Evolutionary conservation across 2,797 vertebrate species (phyloP).

Genomic region (Pseudotriccus pelzelni): DNA sequence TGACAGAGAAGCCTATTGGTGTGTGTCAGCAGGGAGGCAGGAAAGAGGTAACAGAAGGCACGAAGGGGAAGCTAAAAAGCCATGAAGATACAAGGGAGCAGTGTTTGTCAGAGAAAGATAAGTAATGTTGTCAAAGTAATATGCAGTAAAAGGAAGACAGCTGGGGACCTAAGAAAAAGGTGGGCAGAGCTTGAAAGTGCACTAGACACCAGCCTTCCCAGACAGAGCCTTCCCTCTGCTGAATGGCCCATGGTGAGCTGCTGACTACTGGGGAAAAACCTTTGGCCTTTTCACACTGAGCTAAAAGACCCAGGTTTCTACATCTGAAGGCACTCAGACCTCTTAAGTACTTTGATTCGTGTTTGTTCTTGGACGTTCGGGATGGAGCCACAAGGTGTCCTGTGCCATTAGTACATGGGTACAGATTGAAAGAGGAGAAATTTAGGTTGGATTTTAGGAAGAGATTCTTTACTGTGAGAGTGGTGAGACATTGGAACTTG

Average conservation of each 20-base stretch:
- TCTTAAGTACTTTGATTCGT: background rate
- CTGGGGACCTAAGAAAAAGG: background rate
- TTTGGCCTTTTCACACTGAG: background rate
- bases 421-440: background rate
- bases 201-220: background rate
- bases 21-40: background rate
- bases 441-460: background rate
- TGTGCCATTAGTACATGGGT: background rate
- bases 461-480: background rate
- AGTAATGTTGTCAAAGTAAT: background rate
- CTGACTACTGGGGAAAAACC: background rate
- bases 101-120: background rate
- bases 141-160: background rate
- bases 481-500: background rate
- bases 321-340: background rate
- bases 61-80: slow-evolving; percentile 12
- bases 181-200: background rate
- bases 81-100: background rate
- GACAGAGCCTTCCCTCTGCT: background rate
- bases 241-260: background rate
- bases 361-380: background rate
- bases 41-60: background rate
- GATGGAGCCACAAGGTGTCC: background rate
- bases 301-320: background rate
- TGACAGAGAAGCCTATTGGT: background rate